Evolutionary conservation across 2,797 vertebrate genomes (phyloP).

Genomic region (Pteronotus mesoamericanus): DNA sequence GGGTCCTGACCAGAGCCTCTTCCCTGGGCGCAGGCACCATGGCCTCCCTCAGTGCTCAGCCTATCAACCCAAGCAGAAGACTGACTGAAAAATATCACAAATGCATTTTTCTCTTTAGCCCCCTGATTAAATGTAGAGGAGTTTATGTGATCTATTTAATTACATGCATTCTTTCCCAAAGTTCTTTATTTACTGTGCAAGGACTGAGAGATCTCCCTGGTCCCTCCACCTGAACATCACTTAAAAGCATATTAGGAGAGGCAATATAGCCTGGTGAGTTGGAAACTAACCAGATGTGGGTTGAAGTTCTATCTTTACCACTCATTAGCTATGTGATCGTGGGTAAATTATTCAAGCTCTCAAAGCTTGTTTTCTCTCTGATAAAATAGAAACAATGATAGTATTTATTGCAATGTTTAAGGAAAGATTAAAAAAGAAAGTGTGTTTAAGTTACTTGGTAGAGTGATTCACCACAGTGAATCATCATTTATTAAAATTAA

Average conservation of each 20-base stretch:
- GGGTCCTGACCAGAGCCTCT: background rate
- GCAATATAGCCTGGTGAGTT: background rate
- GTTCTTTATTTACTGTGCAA: constrained; percentile 19
- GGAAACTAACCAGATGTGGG: background rate
- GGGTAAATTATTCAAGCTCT: background rate
- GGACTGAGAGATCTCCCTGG: background rate
- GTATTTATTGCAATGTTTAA: background rate
- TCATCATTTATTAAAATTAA: background rate
- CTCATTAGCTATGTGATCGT: background rate
- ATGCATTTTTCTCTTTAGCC: background rate
- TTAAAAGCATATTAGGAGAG: background rate
- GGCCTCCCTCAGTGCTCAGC: background rate
- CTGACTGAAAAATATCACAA: background rate
- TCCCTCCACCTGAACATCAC: background rate
- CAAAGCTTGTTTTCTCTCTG: background rate
- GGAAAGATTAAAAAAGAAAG: background rate
- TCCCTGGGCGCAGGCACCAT: background rate
- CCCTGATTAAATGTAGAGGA: background rate
- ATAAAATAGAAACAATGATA: background rate
- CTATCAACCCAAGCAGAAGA: background rate
- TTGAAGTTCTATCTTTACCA: background rate
- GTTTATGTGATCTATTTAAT: background rate
- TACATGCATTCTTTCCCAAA: background rate
- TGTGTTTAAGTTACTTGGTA: background rate
- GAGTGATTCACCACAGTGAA: background rate